Conservation (phyloP, 2,113 vertebrate genomes). For the Lepisosteus oculatus region DNA sequence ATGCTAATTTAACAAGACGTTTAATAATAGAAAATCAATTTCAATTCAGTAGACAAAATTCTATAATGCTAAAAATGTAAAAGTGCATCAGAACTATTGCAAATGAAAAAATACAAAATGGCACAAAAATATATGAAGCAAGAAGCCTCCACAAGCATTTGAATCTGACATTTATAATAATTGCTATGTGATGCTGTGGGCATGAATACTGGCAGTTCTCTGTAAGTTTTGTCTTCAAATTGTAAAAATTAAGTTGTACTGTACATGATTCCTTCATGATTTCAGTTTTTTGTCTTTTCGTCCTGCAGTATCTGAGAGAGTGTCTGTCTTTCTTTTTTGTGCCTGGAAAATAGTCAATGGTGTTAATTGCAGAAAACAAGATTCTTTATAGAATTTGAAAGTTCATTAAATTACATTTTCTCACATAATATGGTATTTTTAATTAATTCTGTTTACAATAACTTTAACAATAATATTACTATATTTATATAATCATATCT, state of each 20-base stretch:
- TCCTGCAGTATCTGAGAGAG: conserved; percentile 65
- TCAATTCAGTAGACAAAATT: conserved; percentile 9
- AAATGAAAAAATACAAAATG: conserved; percentile 25
- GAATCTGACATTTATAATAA: conserved; percentile 9
- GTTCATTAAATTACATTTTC: no score
- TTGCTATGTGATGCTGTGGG: background rate
- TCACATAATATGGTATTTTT: no score
- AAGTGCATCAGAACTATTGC: conserved; percentile 31
- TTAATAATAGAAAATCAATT: conserved; percentile 14
- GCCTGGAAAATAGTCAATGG: conserved; percentile 54
- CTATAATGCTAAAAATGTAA: conserved; percentile 6
- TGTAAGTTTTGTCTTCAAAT: background rate
- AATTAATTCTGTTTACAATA: no score
- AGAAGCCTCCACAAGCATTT: conserved; percentile 15
- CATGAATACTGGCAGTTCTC: conserved; percentile 6
- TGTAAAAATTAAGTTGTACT: background rate
- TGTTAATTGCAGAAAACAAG: no score
- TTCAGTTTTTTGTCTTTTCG: conserved; percentile 84
- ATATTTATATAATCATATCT: no score
- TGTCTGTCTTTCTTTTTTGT: conserved; percentile 81
- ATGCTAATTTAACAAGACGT: conserved; percentile 11
- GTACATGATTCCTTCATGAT: conserved; percentile 51
- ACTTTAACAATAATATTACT: no score
- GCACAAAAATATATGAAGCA: conserved; percentile 15
- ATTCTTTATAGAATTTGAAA: no score